Conservation (phyloP, 2,797 vertebrate genomes). For the Diglossa cyanea region DNA sequence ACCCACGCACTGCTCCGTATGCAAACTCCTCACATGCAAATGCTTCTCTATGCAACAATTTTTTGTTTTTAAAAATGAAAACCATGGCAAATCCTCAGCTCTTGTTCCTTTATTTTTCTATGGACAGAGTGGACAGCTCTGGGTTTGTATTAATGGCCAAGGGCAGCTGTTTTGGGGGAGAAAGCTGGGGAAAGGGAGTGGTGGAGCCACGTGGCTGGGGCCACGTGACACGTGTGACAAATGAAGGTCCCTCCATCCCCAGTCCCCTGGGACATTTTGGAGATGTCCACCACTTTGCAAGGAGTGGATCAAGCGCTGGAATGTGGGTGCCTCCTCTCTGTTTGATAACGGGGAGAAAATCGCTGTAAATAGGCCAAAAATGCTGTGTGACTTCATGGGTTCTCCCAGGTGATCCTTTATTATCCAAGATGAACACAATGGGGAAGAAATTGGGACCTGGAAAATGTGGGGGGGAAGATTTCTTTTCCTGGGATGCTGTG, state of each 20-base stretch:
- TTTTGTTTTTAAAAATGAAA: not conserved
- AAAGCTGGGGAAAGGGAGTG: not conserved
- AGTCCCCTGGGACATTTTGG: not conserved
- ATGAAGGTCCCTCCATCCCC: not conserved
- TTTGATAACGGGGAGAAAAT: not conserved
- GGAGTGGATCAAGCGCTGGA: not conserved
- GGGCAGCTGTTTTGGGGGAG: not conserved
- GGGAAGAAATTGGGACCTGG: not conserved
- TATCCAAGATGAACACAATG: not conserved
- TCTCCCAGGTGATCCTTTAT: not conserved
- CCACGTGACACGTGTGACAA: not conserved
- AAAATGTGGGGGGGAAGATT: not conserved
- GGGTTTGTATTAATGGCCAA: not conserved
- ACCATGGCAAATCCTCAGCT: not conserved
- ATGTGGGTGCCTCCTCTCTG: not conserved
- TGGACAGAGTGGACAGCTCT: not conserved
- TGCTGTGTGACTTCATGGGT: not conserved
- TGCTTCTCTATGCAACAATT: not conserved
- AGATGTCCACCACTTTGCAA: not conserved
- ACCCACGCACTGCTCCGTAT: not conserved
- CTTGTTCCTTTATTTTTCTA: not conserved
- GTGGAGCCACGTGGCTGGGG: not conserved
- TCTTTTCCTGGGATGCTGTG: not conserved
- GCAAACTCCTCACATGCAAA: not conserved
- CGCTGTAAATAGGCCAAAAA: conserved; percentile 30